These are phyloP conservation scores for Gasterosteus nipponicus DNA, from an alignment of 2,113 vertebrate genomes.

Conservation along the genomic window DNA sequence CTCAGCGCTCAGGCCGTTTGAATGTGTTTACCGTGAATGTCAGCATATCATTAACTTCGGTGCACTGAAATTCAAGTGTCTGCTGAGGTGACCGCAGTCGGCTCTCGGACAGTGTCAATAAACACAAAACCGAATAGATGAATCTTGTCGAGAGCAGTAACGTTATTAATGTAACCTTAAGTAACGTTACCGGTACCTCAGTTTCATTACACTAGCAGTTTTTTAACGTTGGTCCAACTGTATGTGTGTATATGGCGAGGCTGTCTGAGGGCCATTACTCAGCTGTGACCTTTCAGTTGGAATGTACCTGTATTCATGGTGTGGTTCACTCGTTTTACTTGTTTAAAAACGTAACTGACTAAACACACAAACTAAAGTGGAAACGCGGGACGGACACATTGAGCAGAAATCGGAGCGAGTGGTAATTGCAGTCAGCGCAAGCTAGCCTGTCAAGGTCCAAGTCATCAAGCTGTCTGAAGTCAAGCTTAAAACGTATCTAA, in stretches of 20 bases:
- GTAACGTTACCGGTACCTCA: neutral
- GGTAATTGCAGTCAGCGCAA: neutral
- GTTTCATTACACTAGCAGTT: neutral
- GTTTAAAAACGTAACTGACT: neutral
- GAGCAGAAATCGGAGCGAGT: neutral
- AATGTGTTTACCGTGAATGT: too few relatives aligned
- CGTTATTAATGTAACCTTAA: neutral
- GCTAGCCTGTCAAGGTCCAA: neutral
- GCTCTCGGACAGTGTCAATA: neutral
- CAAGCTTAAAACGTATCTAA: neutral
- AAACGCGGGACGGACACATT: neutral
- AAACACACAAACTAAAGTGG: neutral
- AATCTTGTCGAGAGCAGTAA: neutral
- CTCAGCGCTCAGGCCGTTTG: too few relatives aligned
- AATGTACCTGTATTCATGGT: neutral
- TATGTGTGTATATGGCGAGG: neutral
- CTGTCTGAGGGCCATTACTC: neutral
- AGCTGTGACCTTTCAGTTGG: conserved; percentile 36
- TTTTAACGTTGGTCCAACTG: neutral
- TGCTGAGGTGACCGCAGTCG: too few relatives aligned
- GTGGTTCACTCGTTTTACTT: fast-evolving
- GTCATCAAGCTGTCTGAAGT: neutral
- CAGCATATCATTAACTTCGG: too few relatives aligned
- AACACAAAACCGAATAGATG: neutral
- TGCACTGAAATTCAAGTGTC: too few relatives aligned